phyloP scores from a whole-genome alignment of 1,140 invertebrate genomes.

The Lasaia peninsularis region DNA sequence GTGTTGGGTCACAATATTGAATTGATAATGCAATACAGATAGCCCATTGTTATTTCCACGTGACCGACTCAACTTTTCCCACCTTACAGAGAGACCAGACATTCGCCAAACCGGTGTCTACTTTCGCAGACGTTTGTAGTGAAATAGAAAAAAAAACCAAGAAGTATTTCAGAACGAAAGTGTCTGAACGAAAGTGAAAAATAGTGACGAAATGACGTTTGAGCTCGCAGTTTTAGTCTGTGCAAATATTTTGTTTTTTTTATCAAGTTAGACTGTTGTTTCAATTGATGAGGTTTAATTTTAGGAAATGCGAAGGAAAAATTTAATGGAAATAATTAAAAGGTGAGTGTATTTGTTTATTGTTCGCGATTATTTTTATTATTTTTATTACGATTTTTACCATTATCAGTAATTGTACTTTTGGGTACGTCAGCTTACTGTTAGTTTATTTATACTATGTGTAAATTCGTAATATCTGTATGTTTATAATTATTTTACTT shows the following conservation, averaged over 20 bases:
- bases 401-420: too few species aligned
- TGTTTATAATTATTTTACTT: too few species aligned
- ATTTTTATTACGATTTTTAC: too few species aligned
- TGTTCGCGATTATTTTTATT: not conserved
- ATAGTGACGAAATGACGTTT: conserved; percentile 17
- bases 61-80: conserved; percentile 40
- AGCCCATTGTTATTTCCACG: conserved; percentile 47
- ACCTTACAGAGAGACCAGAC: conserved; percentile 23
- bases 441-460: too few species aligned
- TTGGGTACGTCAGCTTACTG: too few species aligned
- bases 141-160: conserved; percentile 29
- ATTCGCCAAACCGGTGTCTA: conserved; percentile 46
- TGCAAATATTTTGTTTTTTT: conserved; percentile 19
- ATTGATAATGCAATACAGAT: conserved; percentile 20
- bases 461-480: too few species aligned
- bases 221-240: conserved; percentile 20
- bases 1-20: conserved; percentile 6
- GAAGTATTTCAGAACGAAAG: conserved; percentile 28
- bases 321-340: conserved; percentile 43
- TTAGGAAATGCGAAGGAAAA: conserved; percentile 33
- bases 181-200: conserved; percentile 26
- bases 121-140: conserved; percentile 44
- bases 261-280: not conserved
- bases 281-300: conserved; percentile 11
- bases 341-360: conserved; percentile 39